Conservation (phyloP, 2,888 invertebrate genomes). For the Lacanobia wlatinum region DNA sequence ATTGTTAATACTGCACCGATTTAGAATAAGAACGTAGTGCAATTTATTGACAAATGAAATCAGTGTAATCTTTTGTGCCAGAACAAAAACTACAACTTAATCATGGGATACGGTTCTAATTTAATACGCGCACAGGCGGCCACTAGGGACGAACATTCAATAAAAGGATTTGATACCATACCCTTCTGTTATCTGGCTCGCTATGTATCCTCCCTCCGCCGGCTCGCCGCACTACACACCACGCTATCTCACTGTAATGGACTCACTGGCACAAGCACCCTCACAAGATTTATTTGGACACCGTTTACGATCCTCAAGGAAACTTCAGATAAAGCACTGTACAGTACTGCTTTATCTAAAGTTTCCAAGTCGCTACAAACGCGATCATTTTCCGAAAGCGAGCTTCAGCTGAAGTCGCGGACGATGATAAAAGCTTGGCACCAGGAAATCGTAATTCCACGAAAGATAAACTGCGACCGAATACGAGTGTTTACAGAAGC, state of each 20-base stretch:
- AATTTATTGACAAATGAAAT: background rate
- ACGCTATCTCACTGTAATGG: slow-evolving; percentile 48
- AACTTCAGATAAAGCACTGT: slow-evolving; percentile 34
- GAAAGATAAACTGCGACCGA: slow-evolving; percentile 34
- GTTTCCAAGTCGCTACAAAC: slow-evolving; percentile 10
- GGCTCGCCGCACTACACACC: slow-evolving; percentile 24
- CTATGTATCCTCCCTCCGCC: slow-evolving; percentile 25
- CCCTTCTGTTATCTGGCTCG: slow-evolving; percentile 48
- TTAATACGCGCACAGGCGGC: background rate
- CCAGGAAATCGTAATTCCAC: slow-evolving; percentile 39
- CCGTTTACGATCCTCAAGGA: slow-evolving; percentile 35
- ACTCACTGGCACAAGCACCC: slow-evolving; percentile 32
- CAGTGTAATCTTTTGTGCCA: background rate
- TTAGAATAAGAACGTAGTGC: no score
- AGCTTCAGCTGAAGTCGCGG: slow-evolving; percentile 15
- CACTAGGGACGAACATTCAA: slow-evolving; percentile 29
- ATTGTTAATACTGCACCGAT: background rate
- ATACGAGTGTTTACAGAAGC: slow-evolving; percentile 13
- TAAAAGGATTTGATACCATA: slow-evolving; percentile 51
- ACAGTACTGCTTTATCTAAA: no score
- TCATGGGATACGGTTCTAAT: slow-evolving; percentile 16
- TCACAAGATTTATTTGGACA: slow-evolving; percentile 54
- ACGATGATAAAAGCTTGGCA: slow-evolving; percentile 24
- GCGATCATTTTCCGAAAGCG: slow-evolving; percentile 21
- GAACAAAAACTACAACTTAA: background rate